Conservation (phyloP, 1,140 invertebrate genomes). For the Coelopa frigida region DNA sequence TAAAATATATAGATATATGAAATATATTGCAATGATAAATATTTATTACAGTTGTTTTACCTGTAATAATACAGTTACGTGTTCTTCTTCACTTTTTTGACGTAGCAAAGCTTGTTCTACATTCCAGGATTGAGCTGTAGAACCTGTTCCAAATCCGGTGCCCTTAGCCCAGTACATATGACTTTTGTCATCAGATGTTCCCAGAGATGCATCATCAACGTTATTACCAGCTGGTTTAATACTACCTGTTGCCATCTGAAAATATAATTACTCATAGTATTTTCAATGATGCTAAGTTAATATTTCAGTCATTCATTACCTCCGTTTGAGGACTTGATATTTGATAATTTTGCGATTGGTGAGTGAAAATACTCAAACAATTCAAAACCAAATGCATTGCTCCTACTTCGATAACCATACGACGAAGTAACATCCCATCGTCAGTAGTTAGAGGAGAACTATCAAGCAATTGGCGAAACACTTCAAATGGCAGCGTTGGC, state of each 20-base stretch:
- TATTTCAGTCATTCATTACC: neutral
- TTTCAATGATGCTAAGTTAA: neutral
- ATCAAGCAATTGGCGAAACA: constrained; percentile 73
- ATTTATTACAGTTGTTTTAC: constrained; percentile 27
- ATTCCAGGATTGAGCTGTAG: constrained; percentile 92
- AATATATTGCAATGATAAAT: too few relatives aligned
- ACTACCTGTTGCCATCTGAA: constrained; percentile 11
- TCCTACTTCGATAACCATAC: constrained; percentile 73
- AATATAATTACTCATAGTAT: neutral
- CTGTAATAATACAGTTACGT: constrained; percentile 75
- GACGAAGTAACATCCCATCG: constrained; percentile 68
- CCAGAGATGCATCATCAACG: constrained; percentile 15
- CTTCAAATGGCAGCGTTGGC: constrained; percentile 83
- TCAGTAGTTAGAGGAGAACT: constrained; percentile 70
- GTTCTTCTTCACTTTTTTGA: constrained; percentile 85
- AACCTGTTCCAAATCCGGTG: constrained; percentile 92
- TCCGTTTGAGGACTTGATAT: constrained; percentile 32
- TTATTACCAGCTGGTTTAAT: constrained; percentile 12
- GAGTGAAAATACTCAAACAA: constrained; percentile 82
- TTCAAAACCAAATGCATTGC: constrained; percentile 76
- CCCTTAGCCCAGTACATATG: constrained; percentile 93
- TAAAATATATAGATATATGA: neutral
- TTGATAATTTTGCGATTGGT: constrained; percentile 53
- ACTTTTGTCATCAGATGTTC: constrained; percentile 62
- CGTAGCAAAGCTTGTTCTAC: constrained; percentile 85